Conservation (phyloP, 2,113 vertebrate species). For the Chascanopsetta lugubris region DNA sequence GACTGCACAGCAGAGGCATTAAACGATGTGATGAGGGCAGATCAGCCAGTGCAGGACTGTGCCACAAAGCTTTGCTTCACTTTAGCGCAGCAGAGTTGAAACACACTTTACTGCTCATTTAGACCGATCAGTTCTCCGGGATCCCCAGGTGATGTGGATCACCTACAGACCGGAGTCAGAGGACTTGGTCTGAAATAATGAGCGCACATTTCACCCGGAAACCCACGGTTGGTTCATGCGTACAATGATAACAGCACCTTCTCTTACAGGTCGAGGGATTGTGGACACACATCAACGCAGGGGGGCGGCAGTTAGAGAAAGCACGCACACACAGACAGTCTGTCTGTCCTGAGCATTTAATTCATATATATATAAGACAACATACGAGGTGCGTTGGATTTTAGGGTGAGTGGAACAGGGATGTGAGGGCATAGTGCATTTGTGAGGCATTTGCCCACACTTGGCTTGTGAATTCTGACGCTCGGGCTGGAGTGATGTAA, state of each 20-base stretch:
- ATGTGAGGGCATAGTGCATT: background rate
- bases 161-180: conserved; percentile 26
- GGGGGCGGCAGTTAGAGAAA: background rate
- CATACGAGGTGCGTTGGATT: background rate
- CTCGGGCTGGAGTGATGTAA: conserved; percentile 73
- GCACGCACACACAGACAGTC: too few relatives aligned
- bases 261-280: conserved; percentile 15
- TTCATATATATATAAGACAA: conserved; percentile 45
- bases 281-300: conserved; percentile 19
- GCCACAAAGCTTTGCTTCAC: conserved; percentile 5
- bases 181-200: conserved; percentile 47
- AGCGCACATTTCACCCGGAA: conserved; percentile 21
- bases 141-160: conserved; percentile 37
- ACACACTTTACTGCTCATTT: conserved; percentile 35
- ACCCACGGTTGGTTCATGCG: conserved; percentile 35
- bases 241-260: conserved; percentile 10
- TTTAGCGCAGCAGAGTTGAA: conserved; percentile 25
- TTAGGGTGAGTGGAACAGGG: background rate
- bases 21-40: background rate
- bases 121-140: conserved; percentile 34
- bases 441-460: conserved; percentile 61
- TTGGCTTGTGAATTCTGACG: conserved; percentile 77
- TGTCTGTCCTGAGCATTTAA: too few relatives aligned
- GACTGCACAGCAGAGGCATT: background rate
- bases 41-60: conserved; percentile 28